phyloP scores from a whole-genome alignment of 2,113 vertebrate species.

The Butorides virescens region DNA sequence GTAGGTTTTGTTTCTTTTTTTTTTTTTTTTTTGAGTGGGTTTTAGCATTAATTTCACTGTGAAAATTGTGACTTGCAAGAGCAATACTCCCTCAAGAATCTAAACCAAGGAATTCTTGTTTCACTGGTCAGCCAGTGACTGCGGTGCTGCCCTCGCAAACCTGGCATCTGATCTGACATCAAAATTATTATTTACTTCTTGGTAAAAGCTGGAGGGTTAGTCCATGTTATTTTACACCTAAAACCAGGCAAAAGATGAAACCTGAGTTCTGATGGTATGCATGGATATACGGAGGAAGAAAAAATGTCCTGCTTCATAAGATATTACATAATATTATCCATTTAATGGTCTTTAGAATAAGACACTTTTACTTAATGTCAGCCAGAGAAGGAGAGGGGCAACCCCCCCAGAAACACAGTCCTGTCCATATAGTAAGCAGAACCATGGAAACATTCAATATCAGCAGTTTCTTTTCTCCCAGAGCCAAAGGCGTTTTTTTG shows the following conservation, averaged over 20 bases:
- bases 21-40: neutral
- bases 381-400: neutral
- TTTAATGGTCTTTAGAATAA: neutral
- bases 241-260: neutral
- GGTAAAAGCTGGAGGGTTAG: neutral
- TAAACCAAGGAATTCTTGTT: neutral
- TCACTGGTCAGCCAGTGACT: neutral
- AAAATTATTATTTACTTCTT: conserved; percentile 15
- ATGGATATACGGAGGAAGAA: neutral
- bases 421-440: neutral
- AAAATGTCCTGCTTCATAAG: neutral
- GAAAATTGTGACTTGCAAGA: neutral
- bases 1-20: neutral
- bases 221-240: neutral
- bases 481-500: neutral
- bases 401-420: neutral
- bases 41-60: neutral
- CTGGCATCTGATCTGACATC: conserved; percentile 4
- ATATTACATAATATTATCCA: neutral
- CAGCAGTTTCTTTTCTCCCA: neutral
- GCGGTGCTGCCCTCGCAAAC: neutral
- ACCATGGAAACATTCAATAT: neutral
- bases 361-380: neutral
- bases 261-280: neutral
- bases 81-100: neutral